Evolutionary conservation across 2,797 vertebrate species (phyloP), one percentile per base, ranked within the genome.

Genomic region (Sphaeramia orbicularis): DNA sequence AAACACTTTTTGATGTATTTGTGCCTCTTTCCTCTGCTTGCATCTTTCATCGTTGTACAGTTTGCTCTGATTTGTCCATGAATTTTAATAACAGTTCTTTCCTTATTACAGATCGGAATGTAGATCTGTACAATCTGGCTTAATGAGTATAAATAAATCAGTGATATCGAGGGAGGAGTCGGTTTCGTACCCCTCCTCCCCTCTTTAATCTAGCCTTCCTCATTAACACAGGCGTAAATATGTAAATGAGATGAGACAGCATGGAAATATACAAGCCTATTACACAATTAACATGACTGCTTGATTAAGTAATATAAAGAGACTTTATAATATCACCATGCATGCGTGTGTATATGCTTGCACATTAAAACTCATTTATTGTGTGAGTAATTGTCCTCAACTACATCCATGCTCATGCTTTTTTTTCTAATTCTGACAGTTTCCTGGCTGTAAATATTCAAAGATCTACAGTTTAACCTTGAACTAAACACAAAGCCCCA

Each of bases 231-330:
- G 45, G 56, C 74, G 71, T 86, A 69, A 81, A 91, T 90, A 92
- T 92, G 91, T 48, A 91, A 89, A 91, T 91, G 81, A 89, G 88
- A 89, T 68, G 78, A 80, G 88, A 89, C 88, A 76, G 85, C 82
- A 83, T 81, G 82, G 84, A 90, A 88, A 88, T 77, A 89, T 84
- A 88, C 88, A 87, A 88, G 85, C 81, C 85, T 80, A 86, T 91
- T 91, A 90, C 83, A 73, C 87, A 91, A 90, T 92, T 91, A 91
- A 86, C 86, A 80, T 79, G 85, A 87, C 86, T 87, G 86, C 84
- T 88, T 89, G 84, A 92, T 87, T 84, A 88, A 91, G 85, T 76
- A 79, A 87, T 84, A 85, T 67, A 82, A 64, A 79, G 70, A 78
- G 76, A 84, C 74, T 88, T 80, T 73, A 80, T 71, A 78, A 83